A percentile compares a stretch with the other conserved stretches of the same genome.
phyloP scores from a whole-genome alignment of 2,888 invertebrate species.

The Doris montereyensis region DNA sequence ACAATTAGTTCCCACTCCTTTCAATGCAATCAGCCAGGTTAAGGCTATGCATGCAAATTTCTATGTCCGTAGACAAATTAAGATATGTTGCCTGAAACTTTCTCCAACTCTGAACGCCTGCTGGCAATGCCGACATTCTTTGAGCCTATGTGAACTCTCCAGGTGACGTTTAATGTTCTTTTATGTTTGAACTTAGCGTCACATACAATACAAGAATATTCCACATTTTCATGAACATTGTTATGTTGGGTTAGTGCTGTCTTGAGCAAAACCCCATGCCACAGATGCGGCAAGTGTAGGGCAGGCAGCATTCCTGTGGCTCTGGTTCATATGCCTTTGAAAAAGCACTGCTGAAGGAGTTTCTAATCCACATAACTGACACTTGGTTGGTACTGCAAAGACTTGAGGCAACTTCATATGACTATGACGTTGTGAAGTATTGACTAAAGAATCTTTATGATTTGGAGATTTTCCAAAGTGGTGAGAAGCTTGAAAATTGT shows the following conservation, averaged over 20 bases:
- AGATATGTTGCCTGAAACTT: conserved; percentile 31
- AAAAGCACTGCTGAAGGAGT: conserved; percentile 22
- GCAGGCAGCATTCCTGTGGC: conserved; percentile 28
- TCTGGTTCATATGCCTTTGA: conserved; percentile 35
- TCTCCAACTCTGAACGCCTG: conserved; percentile 6
- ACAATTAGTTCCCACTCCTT: too few species aligned
- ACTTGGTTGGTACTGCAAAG: not conserved
- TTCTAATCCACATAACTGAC: conserved; percentile 10
- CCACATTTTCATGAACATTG: conserved; percentile 31
- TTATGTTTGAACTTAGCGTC: conserved; percentile 36
- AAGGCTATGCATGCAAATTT: too few species aligned
- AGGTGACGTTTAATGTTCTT: conserved; percentile 34
- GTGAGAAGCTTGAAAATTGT: too few species aligned
- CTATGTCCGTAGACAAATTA: conserved; percentile 26
- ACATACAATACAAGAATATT: conserved; percentile 32
- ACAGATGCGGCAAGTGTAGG: conserved; percentile 34
- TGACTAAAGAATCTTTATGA: too few species aligned
- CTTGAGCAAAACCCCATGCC: conserved; percentile 30
- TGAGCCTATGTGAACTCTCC: conserved; percentile 28
- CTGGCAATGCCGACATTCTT: conserved; percentile 24
- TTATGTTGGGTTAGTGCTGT: conserved; percentile 32
- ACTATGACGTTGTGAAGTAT: too few species aligned
- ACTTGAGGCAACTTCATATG: too few species aligned
- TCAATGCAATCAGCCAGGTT: too few species aligned
- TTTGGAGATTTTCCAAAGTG: too few species aligned